Evolutionary conservation across 2,797 vertebrate species (phyloP).

Genomic region (Oryzias dopingdopingensis): DNA sequence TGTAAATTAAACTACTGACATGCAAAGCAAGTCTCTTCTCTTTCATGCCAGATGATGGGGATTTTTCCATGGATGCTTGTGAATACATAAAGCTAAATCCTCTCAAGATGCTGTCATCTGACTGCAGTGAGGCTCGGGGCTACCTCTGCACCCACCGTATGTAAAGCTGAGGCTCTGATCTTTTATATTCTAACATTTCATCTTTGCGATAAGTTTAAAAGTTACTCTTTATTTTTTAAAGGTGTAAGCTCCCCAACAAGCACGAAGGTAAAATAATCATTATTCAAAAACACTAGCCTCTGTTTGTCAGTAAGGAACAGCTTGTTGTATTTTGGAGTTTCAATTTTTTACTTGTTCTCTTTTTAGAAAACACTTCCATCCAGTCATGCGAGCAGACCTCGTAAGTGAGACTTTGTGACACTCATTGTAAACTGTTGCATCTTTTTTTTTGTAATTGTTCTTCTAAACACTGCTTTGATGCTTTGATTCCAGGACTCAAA

Average conservation of each 20-base stretch:
- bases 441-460: not conserved
- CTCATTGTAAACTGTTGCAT: not conserved
- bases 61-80: conserved; percentile 37
- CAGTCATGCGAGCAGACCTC: conserved; percentile 14
- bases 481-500: conserved; percentile 43
- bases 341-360: conserved; percentile 12
- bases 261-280: conserved; percentile 40
- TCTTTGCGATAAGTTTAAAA: conserved; percentile 9
- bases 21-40: not conserved
- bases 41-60: conserved; percentile 19
- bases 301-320: not conserved
- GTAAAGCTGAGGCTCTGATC: conserved; percentile 3
- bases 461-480: too few species aligned
- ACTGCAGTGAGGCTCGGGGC: conserved; percentile 60
- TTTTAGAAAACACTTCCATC: conserved; percentile 8
- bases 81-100: conserved; percentile 64
- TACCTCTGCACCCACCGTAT: conserved; percentile 74
- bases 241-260: conserved; percentile 19
- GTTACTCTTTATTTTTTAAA: conserved; percentile 46
- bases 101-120: conserved; percentile 46
- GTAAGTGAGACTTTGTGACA: conserved; percentile 38
- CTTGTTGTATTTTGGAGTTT: not conserved
- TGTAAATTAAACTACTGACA: too few species aligned
- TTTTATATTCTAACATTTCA: not conserved
- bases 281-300: not conserved